Evolutionary conservation across 2,797 vertebrate genomes (phyloP), one percentile per base, ranked within the genome.

Genomic region (Gobionotothen gibberifrons): DNA sequence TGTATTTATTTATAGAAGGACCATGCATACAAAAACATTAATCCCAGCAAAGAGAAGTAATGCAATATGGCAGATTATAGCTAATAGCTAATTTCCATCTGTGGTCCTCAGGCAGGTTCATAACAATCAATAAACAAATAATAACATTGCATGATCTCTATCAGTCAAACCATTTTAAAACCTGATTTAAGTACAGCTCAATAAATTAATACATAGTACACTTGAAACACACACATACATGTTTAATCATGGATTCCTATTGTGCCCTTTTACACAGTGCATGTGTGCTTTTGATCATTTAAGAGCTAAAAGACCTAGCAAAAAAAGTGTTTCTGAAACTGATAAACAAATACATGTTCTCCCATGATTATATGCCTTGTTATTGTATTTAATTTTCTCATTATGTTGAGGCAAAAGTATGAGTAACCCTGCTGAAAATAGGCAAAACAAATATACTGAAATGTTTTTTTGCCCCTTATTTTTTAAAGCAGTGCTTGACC

Each of bases 401-500:
- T 69, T 63, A 70, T 58, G 40, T 43, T 12, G n/a, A 16, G 12
- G 22, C 14, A 19, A 54, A 56, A 83, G 66, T 32, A 51, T 42
- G 78, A 48, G 14, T 19, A 52, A 63, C 26, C 8, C 13, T 19
- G 53, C 36, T 60, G 48, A 64, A 68, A 76, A 13, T 54, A 42
- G 11, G 2, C 12, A 48, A 74, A 82, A 57, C 7, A 58, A 53
- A 60, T 40, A 49, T n/a, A 4, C 8, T 58, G 13, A 36, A 26
- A 61, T 52, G 59, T 65, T n/a, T 72, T 17, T 43, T 43, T 55
- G 8, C 43, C 69, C 54, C 55, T n/a, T 58, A 6, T 47, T 72
- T 57, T 69, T 57, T 43, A 32, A 29, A 74, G 56, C 73, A 32
- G 57, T 13, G 0, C 61, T 29, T 86, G 76, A 86, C 78, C 78